Percentiles rank a stretch among this genome's conserved stretches.
phyloP scores from a whole-genome alignment of 2,888 invertebrate species.

The Machimus atricapillus region DNA sequence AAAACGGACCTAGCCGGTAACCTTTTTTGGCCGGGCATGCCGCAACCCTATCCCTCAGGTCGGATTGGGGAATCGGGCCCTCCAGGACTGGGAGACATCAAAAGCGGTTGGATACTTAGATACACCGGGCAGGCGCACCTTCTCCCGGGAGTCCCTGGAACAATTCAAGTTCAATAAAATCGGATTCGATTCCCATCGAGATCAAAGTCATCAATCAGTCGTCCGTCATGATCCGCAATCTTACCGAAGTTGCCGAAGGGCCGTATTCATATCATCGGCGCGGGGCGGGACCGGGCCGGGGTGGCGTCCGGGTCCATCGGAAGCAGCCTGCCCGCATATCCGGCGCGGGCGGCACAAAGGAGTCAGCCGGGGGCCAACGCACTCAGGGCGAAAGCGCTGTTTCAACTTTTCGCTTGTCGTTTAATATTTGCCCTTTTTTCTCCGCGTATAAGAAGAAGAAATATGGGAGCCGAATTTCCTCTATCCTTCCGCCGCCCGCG shows the following conservation, averaged over 20 bases:
- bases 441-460: not conserved
- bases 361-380: not conserved
- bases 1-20: not conserved
- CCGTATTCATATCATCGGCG: not conserved
- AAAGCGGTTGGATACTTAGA: not conserved
- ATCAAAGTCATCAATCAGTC: slow-evolving; percentile 20
- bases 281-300: no score
- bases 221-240: not conserved
- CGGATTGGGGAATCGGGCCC: not conserved
- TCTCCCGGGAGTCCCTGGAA: not conserved
- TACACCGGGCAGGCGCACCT: not conserved
- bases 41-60: not conserved
- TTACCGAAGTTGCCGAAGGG: not conserved
- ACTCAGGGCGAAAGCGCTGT: not conserved
- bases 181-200: not conserved
- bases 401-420: slow-evolving; percentile 23
- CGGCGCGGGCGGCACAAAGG: not conserved
- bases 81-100: not conserved
- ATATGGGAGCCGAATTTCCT: slow-evolving; percentile 4
- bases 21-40: not conserved
- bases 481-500: not conserved
- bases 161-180: not conserved
- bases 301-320: not conserved
- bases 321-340: not conserved
- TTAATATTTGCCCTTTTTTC: slow-evolving; percentile 10